phyloP scores from a whole-genome alignment of 2,113 vertebrate genomes.

The Cyphomyrus plagiostoma region DNA sequence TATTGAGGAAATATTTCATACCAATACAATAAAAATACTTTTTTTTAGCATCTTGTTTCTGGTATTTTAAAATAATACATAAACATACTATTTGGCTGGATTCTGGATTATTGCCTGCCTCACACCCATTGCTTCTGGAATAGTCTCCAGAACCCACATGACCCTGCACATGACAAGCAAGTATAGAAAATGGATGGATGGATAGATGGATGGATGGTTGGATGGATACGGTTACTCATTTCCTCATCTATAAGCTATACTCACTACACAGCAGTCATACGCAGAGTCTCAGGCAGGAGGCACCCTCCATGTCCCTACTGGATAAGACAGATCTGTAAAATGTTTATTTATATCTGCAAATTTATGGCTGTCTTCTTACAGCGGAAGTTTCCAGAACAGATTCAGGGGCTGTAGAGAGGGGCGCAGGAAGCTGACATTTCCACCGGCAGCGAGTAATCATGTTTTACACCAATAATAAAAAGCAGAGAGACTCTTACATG shows the following conservation, averaged over 20 bases:
- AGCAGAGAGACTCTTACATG: background rate
- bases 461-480: background rate
- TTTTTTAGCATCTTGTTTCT: background rate
- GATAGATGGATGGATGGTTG: background rate
- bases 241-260: background rate
- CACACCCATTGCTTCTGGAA: background rate
- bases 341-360: background rate
- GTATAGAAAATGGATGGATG: background rate
- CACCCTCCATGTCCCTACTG: background rate
- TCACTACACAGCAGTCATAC: background rate
- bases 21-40: background rate
- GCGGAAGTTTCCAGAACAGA: background rate
- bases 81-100: background rate
- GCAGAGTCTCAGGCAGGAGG: background rate
- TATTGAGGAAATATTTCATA: background rate
- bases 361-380: background rate
- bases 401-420: background rate
- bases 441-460: background rate
- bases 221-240: background rate
- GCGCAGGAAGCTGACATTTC: background rate
- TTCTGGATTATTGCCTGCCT: background rate
- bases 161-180: background rate
- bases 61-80: background rate
- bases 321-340: background rate
- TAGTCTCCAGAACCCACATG: background rate